Conservation (phyloP, 2,797 vertebrate genomes). For the Strix occidentalis region DNA sequence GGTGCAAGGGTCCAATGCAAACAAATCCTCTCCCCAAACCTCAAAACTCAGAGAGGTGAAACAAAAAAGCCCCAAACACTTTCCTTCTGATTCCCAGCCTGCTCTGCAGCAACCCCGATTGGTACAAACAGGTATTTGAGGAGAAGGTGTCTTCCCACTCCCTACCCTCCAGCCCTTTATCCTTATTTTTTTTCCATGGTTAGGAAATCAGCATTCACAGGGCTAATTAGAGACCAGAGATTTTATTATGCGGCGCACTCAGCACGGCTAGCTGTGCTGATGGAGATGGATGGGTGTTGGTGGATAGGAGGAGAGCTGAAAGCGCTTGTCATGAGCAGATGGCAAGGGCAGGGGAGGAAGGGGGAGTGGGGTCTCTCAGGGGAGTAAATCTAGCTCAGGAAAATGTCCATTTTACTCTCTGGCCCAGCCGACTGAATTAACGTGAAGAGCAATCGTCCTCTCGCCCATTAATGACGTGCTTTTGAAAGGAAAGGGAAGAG, state of each 20-base stretch:
- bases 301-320: background rate
- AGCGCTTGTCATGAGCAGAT: background rate
- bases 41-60: background rate
- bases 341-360: background rate
- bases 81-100: background rate
- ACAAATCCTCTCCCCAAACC: background rate
- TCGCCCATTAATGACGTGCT: background rate
- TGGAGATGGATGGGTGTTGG: background rate
- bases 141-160: background rate
- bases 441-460: background rate
- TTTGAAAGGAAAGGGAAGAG: background rate
- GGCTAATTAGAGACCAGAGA: background rate
- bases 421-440: background rate
- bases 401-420: background rate
- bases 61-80: background rate
- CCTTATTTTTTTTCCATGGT: background rate
- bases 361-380: background rate
- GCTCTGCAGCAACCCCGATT: background rate
- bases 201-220: background rate
- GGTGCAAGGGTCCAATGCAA: background rate
- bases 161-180: background rate
- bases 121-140: background rate
- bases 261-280: background rate
- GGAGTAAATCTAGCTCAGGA: background rate
- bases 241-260: background rate